Base-by-base conservation (phyloP, 2,797 vertebrate species). In the Gorsachius magnificus region DNA sequence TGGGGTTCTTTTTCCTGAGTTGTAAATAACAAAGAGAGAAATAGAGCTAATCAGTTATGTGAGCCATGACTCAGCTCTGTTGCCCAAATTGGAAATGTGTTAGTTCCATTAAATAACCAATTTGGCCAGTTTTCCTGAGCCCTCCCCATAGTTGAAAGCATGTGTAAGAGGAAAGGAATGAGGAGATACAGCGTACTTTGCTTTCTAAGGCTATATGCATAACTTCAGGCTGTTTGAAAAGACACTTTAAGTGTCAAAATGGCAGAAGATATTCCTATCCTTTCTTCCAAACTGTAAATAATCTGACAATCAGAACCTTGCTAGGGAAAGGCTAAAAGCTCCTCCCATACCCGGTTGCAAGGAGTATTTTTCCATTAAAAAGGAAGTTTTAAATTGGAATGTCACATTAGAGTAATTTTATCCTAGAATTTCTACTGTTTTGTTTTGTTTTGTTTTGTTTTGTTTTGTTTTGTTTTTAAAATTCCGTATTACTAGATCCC, bases 41-140 rank as follows among this genome's bases (percentile, higher is more conserved):
- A 76, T 21, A 71, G 33, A 13, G 13, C 26, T 64, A 18, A 90
- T 70, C 64, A 43, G 56, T 64, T 93, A 56, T 29, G 48, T 71
- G 95, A 95, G 54, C 56, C 50, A 14, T 89, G 92, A 93, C 89
- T 95, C 87, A 83, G 90, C 71, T 80, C 53, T 89, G 45, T 41
- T 77, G 68, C 75, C 65, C 64, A 80, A 80, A 89, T 87, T 83
- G 91, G 71, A 77, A 90, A 16, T 25, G 35, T 48, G 31, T 85
- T 85, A n/a, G 48, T 68, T 94, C 56, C 36, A 74, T 45, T 83
- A 84, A 76, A 89, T 56, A 87, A 64, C 22, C 10, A 20, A 2
- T 75, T 35, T 88, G 53, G 45, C 36, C 76, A 50, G 28, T 71
- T 75, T 88, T 91, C 41, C 29, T 68, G 36, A 85, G 45, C 48